phyloP scores from a whole-genome alignment of 2,888 invertebrate genomes.

The Stenoptilia bipunctidactyla region DNA sequence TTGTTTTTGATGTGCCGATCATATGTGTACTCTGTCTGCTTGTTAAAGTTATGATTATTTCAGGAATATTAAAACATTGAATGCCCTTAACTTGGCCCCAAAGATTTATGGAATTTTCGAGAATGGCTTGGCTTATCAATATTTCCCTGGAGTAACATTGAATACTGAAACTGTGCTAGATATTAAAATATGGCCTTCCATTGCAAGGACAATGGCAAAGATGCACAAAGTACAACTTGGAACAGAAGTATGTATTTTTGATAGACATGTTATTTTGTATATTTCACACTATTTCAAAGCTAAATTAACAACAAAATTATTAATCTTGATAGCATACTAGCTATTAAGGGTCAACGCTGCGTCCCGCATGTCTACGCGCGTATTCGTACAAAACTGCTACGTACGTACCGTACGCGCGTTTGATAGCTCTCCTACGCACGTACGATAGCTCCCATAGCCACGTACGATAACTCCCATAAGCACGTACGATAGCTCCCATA shows the following conservation, averaged over 20 bases:
- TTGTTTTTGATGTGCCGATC: too few species aligned
- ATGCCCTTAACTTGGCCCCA: conserved; percentile 85
- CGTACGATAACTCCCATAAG: too few species aligned
- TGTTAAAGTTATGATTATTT: conserved; percentile 1
- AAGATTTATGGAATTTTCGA: conserved; percentile 90
- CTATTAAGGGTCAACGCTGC: too few species aligned
- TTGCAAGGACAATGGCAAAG: conserved; percentile 86
- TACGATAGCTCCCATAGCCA: too few species aligned
- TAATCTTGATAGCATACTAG: too few species aligned
- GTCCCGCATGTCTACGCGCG: too few species aligned
- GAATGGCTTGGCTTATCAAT: conserved; percentile 95
- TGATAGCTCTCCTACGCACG: too few species aligned
- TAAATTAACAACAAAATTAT: background rate
- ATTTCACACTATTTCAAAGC: background rate
- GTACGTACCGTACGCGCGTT: too few species aligned
- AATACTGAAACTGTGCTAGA: conserved; percentile 74
- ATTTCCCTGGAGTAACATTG: conserved; percentile 85
- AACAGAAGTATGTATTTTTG: conserved; percentile 42
- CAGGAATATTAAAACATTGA: conserved; percentile 55
- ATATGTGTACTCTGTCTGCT: too few species aligned
- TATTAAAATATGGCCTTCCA: conserved; percentile 77
- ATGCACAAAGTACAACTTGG: conserved; percentile 77
- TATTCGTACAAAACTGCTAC: too few species aligned
- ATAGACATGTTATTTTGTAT: background rate
- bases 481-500: too few species aligned